These are phyloP conservation scores for Bombus ignitus DNA, from an alignment of 1,140 invertebrate genomes.

Conservation along the genomic window DNA sequence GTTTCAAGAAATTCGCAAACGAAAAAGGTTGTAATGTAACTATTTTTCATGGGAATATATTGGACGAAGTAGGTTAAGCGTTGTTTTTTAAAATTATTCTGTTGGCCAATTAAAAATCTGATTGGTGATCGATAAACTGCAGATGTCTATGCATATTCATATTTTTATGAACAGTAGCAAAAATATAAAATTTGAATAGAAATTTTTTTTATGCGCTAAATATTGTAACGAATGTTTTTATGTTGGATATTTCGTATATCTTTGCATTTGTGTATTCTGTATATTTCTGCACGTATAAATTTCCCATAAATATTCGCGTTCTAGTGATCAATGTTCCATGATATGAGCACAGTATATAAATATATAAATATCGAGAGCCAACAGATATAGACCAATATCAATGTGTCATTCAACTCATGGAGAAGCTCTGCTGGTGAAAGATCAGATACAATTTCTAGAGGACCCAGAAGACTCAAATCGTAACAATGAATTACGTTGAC, in stretches of 20 bases:
- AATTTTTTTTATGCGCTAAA: not conserved
- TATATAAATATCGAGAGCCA: not conserved
- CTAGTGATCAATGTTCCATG: not conserved
- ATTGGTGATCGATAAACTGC: not conserved
- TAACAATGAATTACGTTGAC: not conserved
- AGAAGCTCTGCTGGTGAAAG: not conserved
- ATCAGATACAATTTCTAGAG: not conserved
- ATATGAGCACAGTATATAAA: too few species aligned
- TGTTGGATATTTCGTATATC: not conserved
- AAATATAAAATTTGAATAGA: not conserved
- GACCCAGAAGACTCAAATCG: not conserved
- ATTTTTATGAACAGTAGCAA: not conserved
- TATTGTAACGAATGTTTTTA: not conserved
- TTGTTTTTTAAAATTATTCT: not conserved
- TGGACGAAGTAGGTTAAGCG: not conserved
- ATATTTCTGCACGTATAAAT: not conserved
- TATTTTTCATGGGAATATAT: not conserved
- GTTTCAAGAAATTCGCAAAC: too few species aligned
- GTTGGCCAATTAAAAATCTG: not conserved
- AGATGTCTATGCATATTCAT: not conserved
- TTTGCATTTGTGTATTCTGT: not conserved
- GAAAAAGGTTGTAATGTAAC: not conserved
- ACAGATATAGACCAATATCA: not conserved
- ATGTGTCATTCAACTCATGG: not conserved
- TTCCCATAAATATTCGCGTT: not conserved